A percentile compares a stretch with the other conserved stretches of the same genome.
Evolutionary conservation across 1,140 invertebrate species (phyloP).

Genomic region (Drosophila repletoides): DNA sequence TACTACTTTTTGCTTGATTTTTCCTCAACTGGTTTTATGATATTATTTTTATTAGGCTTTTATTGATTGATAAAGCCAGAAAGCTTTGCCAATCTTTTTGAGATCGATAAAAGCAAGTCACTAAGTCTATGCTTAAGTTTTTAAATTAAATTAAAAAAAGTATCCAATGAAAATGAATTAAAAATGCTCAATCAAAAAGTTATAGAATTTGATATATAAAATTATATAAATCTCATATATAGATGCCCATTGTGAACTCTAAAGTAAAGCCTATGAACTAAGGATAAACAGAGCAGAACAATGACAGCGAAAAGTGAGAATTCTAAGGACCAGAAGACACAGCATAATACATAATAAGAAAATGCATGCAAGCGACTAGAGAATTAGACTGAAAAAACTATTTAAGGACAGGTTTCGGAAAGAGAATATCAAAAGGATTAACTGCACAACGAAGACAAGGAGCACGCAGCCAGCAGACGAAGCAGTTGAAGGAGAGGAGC

Average conservation of each 20-base stretch:
- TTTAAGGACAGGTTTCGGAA: too few relatives aligned
- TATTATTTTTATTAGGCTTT: too few relatives aligned
- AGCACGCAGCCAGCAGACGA: not conserved
- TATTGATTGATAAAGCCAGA: too few relatives aligned
- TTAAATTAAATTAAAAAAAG: too few relatives aligned
- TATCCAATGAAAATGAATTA: too few relatives aligned
- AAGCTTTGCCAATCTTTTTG: too few relatives aligned
- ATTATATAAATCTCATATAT: not conserved
- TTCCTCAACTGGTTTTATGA: too few relatives aligned
- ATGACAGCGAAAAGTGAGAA: constrained; percentile 23
- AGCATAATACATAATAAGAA: constrained; percentile 4
- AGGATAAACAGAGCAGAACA: constrained; percentile 7
- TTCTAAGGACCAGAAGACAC: not conserved
- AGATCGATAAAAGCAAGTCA: too few relatives aligned
- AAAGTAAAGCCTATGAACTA: constrained; percentile 1
- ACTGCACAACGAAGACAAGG: not conserved
- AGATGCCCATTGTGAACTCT: not conserved
- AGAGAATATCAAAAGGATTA: not conserved
- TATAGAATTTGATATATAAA: too few relatives aligned
- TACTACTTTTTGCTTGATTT: too few relatives aligned
- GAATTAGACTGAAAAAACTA: constrained; percentile 6
- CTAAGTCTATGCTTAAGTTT: too few relatives aligned
- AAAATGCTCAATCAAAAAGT: too few relatives aligned
- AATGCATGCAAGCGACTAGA: constrained; percentile 30
- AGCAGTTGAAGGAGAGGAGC: not conserved